Evolutionary conservation across 2,888 invertebrate species (phyloP).

Genomic region (Eupithecia insigniata): DNA sequence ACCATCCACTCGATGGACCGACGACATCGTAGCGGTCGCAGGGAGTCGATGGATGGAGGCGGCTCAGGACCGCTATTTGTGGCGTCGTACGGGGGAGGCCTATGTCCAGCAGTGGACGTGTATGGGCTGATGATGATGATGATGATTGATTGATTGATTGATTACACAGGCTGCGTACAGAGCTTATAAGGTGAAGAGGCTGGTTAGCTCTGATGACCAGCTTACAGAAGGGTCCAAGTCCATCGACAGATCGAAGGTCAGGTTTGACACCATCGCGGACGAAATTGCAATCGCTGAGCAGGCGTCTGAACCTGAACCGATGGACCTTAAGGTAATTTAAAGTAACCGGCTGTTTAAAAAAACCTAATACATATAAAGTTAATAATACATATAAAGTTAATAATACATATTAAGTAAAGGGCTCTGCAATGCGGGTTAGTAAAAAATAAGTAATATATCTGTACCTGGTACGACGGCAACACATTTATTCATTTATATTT

Average conservation of each 20-base stretch:
- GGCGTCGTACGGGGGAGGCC: too few relatives aligned
- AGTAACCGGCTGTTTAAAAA: background rate
- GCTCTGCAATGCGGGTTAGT: background rate
- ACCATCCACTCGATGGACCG: too few relatives aligned
- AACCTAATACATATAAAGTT: too few relatives aligned
- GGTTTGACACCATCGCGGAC: background rate
- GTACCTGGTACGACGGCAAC: background rate
- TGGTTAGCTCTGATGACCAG: background rate
- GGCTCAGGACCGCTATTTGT: too few relatives aligned
- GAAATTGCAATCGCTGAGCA: background rate
- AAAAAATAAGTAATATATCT: background rate
- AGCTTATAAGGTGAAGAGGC: background rate
- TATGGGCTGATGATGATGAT: too few relatives aligned
- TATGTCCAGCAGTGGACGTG: too few relatives aligned
- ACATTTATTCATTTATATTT: background rate
- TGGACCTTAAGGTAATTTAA: background rate
- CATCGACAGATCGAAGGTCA: background rate
- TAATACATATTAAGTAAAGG: too few relatives aligned
- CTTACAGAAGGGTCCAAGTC: background rate
- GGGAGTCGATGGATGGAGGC: too few relatives aligned
- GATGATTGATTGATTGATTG: too few relatives aligned
- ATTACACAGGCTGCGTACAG: conserved; percentile 7
- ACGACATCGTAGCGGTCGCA: too few relatives aligned
- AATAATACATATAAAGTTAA: too few relatives aligned
- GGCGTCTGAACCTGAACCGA: background rate